Conservation (phyloP, 2,888 invertebrate species). For the Sycophila texana region DNA sequence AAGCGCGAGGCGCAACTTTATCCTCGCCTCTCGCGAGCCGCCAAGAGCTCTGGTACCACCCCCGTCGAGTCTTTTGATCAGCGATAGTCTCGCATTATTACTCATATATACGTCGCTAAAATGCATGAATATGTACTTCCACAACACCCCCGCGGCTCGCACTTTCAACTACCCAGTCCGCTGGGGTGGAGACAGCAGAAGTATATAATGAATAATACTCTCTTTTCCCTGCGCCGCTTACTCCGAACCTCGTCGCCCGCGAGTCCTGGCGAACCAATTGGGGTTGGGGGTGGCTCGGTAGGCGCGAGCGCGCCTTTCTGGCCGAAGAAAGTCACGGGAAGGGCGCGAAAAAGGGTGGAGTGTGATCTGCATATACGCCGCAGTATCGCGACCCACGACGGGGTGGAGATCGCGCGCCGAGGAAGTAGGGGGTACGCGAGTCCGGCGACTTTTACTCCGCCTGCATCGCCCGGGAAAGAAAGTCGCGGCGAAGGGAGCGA, state of each 20-base stretch:
- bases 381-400: neutral
- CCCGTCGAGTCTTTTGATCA: conserved; percentile 32
- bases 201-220: conserved; percentile 34
- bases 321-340: neutral
- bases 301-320: no score
- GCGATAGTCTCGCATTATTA: conserved; percentile 26
- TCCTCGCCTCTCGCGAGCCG: neutral
- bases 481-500: conserved; percentile 52
- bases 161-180: neutral
- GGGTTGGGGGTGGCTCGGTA: neutral
- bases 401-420: neutral
- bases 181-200: neutral
- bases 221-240: neutral
- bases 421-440: conserved; percentile 2
- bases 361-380: neutral
- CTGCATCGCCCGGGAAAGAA: conserved; percentile 57
- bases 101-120: conserved; percentile 7
- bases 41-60: neutral
- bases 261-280: conserved; percentile 45
- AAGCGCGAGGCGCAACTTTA: neutral
- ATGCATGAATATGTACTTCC: neutral
- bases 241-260: neutral
- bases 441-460: conserved; percentile 63
- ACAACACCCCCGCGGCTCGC: neutral
- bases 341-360: conserved; percentile 4